Conservation (phyloP, 2,797 vertebrate species). For the Erithacus rubecula region DNA sequence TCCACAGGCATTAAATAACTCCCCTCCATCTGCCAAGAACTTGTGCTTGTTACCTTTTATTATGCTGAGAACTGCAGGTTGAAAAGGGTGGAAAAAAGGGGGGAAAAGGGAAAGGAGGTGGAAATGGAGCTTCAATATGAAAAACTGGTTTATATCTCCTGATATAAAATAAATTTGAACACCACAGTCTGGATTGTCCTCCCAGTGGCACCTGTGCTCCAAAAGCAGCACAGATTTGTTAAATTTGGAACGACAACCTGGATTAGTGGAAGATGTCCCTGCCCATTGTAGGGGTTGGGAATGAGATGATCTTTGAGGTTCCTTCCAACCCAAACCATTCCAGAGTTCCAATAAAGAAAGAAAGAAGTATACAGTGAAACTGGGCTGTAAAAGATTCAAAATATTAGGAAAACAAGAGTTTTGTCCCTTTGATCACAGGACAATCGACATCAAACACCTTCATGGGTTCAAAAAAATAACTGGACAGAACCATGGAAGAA, state of each 20-base stretch:
- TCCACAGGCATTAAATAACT: constrained; percentile 49
- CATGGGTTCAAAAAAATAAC: neutral
- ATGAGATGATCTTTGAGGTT: neutral
- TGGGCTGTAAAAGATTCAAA: neutral
- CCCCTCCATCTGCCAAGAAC: constrained; percentile 11
- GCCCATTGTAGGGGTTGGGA: neutral
- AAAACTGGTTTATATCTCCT: neutral
- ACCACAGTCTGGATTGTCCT: neutral
- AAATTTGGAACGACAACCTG: neutral
- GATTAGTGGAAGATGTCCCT: neutral
- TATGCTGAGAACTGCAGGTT: constrained; percentile 24
- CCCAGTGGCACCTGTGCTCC: neutral
- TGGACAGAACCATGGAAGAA: neutral
- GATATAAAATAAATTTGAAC: neutral
- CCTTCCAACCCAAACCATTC: neutral
- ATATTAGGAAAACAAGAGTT: neutral
- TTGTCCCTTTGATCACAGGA: neutral
- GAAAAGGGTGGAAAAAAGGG: neutral
- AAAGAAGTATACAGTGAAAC: neutral
- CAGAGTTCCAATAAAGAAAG: neutral
- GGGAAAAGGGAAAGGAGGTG: neutral
- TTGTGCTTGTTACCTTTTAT: constrained; percentile 16
- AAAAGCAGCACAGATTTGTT: neutral
- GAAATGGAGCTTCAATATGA: neutral
- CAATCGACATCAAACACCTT: neutral